Conservation (phyloP, 2,113 vertebrate genomes). For the Glaucomys volans region DNA sequence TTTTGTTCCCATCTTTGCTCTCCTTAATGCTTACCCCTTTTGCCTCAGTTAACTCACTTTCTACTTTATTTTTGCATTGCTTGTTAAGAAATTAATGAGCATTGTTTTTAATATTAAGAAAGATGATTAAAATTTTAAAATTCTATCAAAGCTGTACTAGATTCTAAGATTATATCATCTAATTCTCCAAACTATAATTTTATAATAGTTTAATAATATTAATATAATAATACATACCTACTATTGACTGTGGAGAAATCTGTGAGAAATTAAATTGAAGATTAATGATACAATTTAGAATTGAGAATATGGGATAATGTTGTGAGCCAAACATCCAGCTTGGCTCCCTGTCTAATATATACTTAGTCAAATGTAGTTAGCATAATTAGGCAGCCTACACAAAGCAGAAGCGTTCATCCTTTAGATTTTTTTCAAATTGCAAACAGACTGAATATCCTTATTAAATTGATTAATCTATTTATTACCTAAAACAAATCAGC, state of each 20-base stretch:
- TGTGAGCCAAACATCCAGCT: slow-evolving; percentile 63
- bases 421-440: slow-evolving; percentile 66
- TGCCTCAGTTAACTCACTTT: slow-evolving; percentile 37
- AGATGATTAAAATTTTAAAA: slow-evolving; percentile 41
- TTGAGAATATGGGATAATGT: slow-evolving; percentile 55
- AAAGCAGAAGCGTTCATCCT: slow-evolving; percentile 73
- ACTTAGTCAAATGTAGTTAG: slow-evolving; percentile 71
- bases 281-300: slow-evolving; percentile 65
- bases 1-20: neutral
- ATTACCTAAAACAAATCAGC: slow-evolving; percentile 65
- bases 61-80: slow-evolving; percentile 6
- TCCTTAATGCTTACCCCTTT: neutral
- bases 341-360: slow-evolving; percentile 56
- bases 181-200: slow-evolving; percentile 36
- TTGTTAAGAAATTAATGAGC: slow-evolving; percentile 28
- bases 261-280: slow-evolving; percentile 71
- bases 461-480: slow-evolving; percentile 70
- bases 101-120: slow-evolving; percentile 44
- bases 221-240: slow-evolving; percentile 46
- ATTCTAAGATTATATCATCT: slow-evolving; percentile 29
- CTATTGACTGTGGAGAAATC: slow-evolving; percentile 58
- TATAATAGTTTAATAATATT: slow-evolving; percentile 56
- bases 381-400: slow-evolving; percentile 65
- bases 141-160: neutral
- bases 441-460: slow-evolving; percentile 70